These are phyloP conservation scores for Habrosyne pyritoides DNA, from an alignment of 2,888 invertebrate species.

Conservation along the genomic window DNA sequence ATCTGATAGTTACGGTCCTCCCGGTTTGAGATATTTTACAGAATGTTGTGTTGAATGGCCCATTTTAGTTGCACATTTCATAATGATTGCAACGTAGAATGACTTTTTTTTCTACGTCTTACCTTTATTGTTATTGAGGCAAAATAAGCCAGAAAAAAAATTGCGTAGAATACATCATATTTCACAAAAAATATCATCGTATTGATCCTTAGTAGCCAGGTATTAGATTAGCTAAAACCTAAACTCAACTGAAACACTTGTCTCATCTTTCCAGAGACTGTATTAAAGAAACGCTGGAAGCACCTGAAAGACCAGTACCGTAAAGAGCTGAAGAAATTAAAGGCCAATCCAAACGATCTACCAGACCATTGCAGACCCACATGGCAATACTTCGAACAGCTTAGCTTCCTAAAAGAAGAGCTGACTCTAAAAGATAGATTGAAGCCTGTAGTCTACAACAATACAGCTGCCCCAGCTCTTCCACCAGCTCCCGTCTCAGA, in stretches of 20 bases:
- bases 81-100: too few species aligned
- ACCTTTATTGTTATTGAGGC: too few species aligned
- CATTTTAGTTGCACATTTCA: too few species aligned
- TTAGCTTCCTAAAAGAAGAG: slow-evolving; percentile 33
- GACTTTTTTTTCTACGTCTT: too few species aligned
- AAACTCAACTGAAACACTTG: neutral
- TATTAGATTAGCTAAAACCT: too few species aligned
- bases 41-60: too few species aligned
- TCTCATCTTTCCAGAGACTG: slow-evolving; percentile 25
- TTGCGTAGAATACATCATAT: too few species aligned
- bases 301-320: slow-evolving; percentile 43
- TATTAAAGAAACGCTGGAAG: slow-evolving; percentile 40
- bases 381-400: slow-evolving; percentile 34
- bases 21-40: too few species aligned
- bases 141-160: too few species aligned
- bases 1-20: too few species aligned
- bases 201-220: too few species aligned
- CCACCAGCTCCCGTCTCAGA: slow-evolving; percentile 16
- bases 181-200: too few species aligned
- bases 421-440: slow-evolving; percentile 14
- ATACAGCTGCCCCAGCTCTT: neutral
- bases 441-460: neutral
- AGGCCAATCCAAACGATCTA: slow-evolving; percentile 9
- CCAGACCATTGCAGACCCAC: slow-evolving; percentile 17
- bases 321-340: slow-evolving; percentile 37